These are phyloP conservation scores for Helicoverpa assulta DNA, from an alignment of 2,888 invertebrate species.

Conservation along the genomic window DNA sequence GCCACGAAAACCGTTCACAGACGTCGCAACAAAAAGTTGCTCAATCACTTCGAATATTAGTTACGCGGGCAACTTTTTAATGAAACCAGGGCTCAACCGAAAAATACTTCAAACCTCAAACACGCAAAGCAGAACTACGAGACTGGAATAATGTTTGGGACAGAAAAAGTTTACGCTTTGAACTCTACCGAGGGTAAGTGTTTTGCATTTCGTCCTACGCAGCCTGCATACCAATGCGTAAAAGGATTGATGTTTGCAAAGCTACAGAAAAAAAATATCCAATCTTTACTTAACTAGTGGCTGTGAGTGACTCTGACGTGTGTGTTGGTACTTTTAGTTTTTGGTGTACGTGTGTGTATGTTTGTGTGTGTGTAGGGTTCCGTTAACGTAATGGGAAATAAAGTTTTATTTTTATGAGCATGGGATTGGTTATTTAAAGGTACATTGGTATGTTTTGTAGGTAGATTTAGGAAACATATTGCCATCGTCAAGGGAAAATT, in stretches of 20 bases:
- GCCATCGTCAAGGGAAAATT: too few relatives aligned
- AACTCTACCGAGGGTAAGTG: slow-evolving; percentile 88
- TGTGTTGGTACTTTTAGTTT: slow-evolving; percentile 51
- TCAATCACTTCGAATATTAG: slow-evolving; percentile 84
- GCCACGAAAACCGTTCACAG: slow-evolving; percentile 59
- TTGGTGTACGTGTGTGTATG: slow-evolving; percentile 11
- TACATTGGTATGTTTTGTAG: neutral
- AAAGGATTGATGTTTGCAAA: slow-evolving; percentile 86
- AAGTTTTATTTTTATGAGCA: neutral
- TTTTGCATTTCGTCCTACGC: slow-evolving; percentile 87
- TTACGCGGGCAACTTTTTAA: slow-evolving; percentile 81
- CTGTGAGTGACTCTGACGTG: slow-evolving; percentile 59
- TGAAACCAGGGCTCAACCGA: slow-evolving; percentile 83
- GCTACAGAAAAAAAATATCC: slow-evolving; percentile 71
- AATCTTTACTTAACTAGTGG: slow-evolving; percentile 67
- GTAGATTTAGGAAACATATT: too few relatives aligned
- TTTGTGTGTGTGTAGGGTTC: neutral
- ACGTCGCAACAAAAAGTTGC: slow-evolving; percentile 77
- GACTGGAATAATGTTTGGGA: slow-evolving; percentile 88
- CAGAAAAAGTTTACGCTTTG: slow-evolving; percentile 89
- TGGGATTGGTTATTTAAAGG: neutral
- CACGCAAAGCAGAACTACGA: slow-evolving; percentile 88
- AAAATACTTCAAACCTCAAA: slow-evolving; percentile 88
- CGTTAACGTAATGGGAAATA: neutral
- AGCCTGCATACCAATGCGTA: slow-evolving; percentile 87